These are phyloP conservation scores for Gisinianus flammeolus DNA, from an alignment of 2,888 invertebrate genomes.

Conservation along the genomic window DNA sequence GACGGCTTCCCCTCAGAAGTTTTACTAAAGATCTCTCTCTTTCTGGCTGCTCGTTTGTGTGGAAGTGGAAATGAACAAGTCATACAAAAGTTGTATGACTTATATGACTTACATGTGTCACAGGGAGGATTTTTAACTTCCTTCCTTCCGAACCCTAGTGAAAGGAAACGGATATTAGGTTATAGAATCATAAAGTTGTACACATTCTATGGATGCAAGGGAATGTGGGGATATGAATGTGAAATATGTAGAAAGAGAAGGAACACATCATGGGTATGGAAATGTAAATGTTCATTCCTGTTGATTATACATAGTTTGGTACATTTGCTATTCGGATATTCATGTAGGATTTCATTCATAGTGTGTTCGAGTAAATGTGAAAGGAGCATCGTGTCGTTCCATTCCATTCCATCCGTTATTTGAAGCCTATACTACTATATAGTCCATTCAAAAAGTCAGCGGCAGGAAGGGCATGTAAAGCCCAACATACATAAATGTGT, in stretches of 20 bases:
- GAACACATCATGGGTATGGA: not conserved
- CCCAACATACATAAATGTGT: not conserved
- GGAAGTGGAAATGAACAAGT: not conserved
- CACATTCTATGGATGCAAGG: not conserved
- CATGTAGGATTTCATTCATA: slow-evolving; percentile 16
- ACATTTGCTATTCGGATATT: too few relatives aligned
- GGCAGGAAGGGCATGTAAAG: not conserved
- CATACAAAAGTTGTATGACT: not conserved
- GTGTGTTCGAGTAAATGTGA: too few relatives aligned
- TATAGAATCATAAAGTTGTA: slow-evolving; percentile 8
- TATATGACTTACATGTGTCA: not conserved
- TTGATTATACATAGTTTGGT: too few relatives aligned
- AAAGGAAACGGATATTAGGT: slow-evolving; percentile 28
- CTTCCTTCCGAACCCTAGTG: not conserved
- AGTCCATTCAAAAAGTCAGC: not conserved
- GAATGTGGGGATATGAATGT: not conserved
- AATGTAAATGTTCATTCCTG: not conserved
- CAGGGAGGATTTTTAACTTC: slow-evolving; percentile 6
- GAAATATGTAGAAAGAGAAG: not conserved
- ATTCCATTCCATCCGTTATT: not conserved
- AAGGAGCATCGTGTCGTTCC: not conserved
- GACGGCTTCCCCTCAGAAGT: too few relatives aligned
- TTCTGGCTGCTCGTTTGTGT: too few relatives aligned
- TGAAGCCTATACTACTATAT: too few relatives aligned
- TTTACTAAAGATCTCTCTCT: too few relatives aligned